These are phyloP conservation scores for Scaptomyza polygonia DNA, from an alignment of 2,888 invertebrate species.

Conservation along the genomic window DNA sequence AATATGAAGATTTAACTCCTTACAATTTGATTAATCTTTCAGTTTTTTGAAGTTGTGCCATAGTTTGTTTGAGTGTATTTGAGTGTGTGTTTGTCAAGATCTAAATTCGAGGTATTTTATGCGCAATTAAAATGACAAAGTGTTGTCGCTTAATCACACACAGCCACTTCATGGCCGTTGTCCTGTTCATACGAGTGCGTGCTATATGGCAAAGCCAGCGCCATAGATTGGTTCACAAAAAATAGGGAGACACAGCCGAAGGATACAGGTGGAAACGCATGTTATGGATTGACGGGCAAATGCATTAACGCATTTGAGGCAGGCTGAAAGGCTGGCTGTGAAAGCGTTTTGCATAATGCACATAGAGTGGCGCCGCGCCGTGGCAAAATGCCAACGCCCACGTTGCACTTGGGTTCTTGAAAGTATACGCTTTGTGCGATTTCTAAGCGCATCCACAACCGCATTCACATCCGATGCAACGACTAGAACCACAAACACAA, in stretches of 20 bases:
- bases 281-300: conserved; percentile 39
- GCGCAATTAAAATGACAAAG: conserved; percentile 71
- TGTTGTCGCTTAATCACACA: conserved; percentile 33
- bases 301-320: conserved; percentile 49
- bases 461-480: conserved; percentile 47
- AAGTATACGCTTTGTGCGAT: conserved; percentile 58
- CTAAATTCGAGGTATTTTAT: conserved; percentile 48
- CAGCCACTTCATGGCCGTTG: conserved; percentile 2
- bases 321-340: conserved; percentile 14
- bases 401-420: conserved; percentile 27
- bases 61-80: neutral
- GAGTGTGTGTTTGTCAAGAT: conserved; percentile 5
- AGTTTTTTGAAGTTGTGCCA: too few relatives aligned
- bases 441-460: conserved; percentile 64
- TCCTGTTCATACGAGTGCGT: conserved; percentile 16
- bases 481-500: conserved; percentile 16
- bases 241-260: neutral
- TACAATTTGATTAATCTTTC: too few relatives aligned
- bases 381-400: conserved; percentile 22
- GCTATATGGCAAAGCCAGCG: neutral
- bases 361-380: conserved; percentile 9
- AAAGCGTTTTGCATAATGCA: conserved; percentile 40
- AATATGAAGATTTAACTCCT: too few relatives aligned
- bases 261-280: neutral
- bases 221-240: conserved; percentile 11